Evolutionary conservation across 2,113 vertebrate species (phyloP).

Genomic region (Carlito syrichta): DNA sequence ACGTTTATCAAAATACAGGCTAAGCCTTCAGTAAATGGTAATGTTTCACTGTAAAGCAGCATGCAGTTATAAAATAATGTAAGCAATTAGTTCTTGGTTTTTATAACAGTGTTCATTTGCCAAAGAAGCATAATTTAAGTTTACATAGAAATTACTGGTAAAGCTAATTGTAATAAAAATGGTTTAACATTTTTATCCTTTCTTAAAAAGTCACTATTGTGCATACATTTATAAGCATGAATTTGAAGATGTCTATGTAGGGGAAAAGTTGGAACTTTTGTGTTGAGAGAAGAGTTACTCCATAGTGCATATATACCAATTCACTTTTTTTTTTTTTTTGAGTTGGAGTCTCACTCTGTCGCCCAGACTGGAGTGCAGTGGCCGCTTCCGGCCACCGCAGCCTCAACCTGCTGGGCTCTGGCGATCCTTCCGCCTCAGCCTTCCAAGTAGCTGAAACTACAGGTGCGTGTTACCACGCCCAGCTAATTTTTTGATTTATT

Average conservation of each 20-base stretch:
- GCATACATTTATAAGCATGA: neutral
- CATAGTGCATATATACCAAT: neutral
- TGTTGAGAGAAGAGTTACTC: neutral
- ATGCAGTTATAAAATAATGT: neutral
- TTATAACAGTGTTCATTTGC: neutral
- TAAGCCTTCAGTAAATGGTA: neutral
- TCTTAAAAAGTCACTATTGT: neutral
- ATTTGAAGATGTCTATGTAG: neutral
- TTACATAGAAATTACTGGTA: neutral
- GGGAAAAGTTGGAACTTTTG: neutral
- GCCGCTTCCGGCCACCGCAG: no score
- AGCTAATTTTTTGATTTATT: no score
- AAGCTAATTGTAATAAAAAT: constrained; percentile 6
- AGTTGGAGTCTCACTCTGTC: no score
- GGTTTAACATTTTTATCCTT: neutral
- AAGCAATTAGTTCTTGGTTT: neutral
- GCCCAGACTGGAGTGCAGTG: no score
- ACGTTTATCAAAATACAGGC: neutral
- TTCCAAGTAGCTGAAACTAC: no score
- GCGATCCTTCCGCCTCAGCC: no score
- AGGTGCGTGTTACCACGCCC: no score
- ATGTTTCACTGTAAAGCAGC: neutral
- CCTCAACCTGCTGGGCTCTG: no score
- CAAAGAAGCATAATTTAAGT: neutral
- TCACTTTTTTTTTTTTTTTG: no score